Evolutionary conservation across 2,797 vertebrate species (phyloP).

Genomic region (Knipowitschia caucasica): DNA sequence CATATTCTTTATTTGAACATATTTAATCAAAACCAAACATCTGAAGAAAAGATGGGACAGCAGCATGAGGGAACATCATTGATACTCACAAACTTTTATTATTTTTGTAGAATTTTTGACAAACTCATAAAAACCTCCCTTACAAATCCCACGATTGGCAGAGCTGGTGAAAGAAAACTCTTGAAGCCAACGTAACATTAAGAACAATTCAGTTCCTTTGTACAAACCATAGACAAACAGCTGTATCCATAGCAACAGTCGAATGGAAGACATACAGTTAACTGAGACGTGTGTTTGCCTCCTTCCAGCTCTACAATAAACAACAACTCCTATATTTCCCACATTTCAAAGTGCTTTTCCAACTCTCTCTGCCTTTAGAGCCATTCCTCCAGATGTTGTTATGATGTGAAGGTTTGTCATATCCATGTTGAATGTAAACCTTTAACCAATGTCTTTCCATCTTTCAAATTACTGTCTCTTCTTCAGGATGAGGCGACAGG

Average conservation of each 20-base stretch:
- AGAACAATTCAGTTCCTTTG: constrained; percentile 76
- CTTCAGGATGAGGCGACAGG: too few species aligned
- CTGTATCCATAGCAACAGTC: constrained; percentile 70
- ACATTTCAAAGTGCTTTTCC: constrained; percentile 62
- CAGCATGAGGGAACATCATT: constrained; percentile 95
- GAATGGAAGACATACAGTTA: constrained; percentile 84
- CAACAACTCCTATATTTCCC: constrained; percentile 28
- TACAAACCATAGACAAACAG: constrained; percentile 48
- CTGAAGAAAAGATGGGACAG: constrained; percentile 89
- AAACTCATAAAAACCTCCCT: constrained; percentile 92
- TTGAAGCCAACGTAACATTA: constrained; percentile 79
- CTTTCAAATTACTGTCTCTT: too few species aligned
- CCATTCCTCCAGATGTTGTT: constrained; percentile 32
- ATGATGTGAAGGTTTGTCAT: constrained; percentile 34
- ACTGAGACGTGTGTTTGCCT: constrained; percentile 44
- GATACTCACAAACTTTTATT: constrained; percentile 84
- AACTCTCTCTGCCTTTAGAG: constrained; percentile 43
- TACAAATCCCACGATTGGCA: constrained; percentile 85
- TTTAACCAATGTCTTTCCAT: background rate
- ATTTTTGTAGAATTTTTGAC: too few species aligned
- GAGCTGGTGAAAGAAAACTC: constrained; percentile 85
- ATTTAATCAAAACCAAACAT: constrained; percentile 70
- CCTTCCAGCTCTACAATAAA: constrained; percentile 58
- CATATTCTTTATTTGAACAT: constrained; percentile 82
- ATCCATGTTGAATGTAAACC: constrained; percentile 21